Evolutionary conservation across 1,140 invertebrate genomes (phyloP), one percentile per base, ranked within the genome.

Genomic region (Drosophila punjabiensis): DNA sequence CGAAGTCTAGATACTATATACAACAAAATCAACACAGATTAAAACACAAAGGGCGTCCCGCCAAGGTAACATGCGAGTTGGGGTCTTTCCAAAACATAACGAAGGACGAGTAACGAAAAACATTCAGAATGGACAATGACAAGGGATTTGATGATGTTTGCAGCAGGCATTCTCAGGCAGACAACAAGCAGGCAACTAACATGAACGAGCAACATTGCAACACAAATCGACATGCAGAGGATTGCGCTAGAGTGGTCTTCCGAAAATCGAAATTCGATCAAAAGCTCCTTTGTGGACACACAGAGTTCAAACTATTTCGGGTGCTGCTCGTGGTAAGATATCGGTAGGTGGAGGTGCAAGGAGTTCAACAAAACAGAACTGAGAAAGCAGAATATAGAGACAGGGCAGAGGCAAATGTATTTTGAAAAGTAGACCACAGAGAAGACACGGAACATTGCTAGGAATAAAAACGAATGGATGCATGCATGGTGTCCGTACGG

Each of bases 141-240:
- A 47, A 24, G 68, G 60, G 63, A 33, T 45, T 78, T 63, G 53
- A 84, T 89, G 84, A 81, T 47, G 63, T 67, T 84, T 84, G 71
- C 73, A 81, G 81, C 73, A 84, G 85, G 84, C 81, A 82, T 68
- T 65, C 20, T 58, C 71, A 88, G 80, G 84, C 80, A 81, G 79
- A 77, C 56, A 61, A 58, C 32, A 86, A 77, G 85, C 85, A 88
- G 85, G 85, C 85, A 89, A 89, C 86, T 88, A 88, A 71, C 59
- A 86, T 87, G 60, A 87, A 66, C 76, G 60, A 68, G 55, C 56
- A 58, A 79, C 64, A 76, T 77, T 77, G 75, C 55, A 78, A 80
- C 61, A 59, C 13, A 66, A 24, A 56, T 56, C 43, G 77, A 48
- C 77, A 80, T 80, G 77, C 77, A 80, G 45, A 66, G 55, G 50